Conservation (phyloP, 1,140 invertebrate species). For the Drosophila pseudoobscura region DNA sequence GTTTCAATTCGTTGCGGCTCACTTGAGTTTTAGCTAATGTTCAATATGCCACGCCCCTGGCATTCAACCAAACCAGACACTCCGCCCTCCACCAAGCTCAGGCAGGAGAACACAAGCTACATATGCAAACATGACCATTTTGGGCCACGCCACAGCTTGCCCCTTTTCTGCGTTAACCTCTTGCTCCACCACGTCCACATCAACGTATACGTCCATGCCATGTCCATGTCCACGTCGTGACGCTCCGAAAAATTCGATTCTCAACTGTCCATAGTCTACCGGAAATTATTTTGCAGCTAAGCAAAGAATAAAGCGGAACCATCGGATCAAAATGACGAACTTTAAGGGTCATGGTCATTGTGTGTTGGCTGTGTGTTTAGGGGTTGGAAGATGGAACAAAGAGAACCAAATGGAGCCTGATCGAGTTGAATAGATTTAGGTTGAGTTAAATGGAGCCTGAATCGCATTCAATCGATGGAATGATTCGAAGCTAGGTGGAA, state of each 20-base stretch:
- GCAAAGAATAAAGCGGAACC: slow-evolving; percentile 36
- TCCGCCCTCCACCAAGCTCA: background rate
- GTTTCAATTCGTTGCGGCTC: slow-evolving; percentile 78
- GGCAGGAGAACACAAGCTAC: slow-evolving; percentile 38
- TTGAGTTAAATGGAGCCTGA: too few relatives aligned
- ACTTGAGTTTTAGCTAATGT: slow-evolving; percentile 81
- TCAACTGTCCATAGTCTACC: slow-evolving; percentile 62
- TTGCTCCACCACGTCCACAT: background rate
- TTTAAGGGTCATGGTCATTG: background rate
- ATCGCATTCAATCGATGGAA: too few relatives aligned
- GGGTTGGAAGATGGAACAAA: too few relatives aligned
- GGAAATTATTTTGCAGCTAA: slow-evolving; percentile 75
- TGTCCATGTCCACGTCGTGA: slow-evolving; percentile 36
- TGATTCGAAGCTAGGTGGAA: too few relatives aligned
- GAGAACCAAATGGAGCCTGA: too few relatives aligned
- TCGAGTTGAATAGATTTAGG: too few relatives aligned
- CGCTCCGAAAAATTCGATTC: slow-evolving; percentile 48
- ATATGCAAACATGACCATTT: slow-evolving; percentile 79
- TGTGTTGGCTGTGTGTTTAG: background rate
- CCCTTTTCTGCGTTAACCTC: slow-evolving; percentile 4
- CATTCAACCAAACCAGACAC: background rate
- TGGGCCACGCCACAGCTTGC: slow-evolving; percentile 26
- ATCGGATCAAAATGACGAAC: slow-evolving; percentile 26
- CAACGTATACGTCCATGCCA: background rate
- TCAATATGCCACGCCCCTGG: slow-evolving; percentile 75